Percentiles rank a stretch among this genome's conserved stretches.
These are phyloP conservation scores for Martes martes DNA, from an alignment of 2,113 vertebrate genomes.

Conservation along the genomic window DNA sequence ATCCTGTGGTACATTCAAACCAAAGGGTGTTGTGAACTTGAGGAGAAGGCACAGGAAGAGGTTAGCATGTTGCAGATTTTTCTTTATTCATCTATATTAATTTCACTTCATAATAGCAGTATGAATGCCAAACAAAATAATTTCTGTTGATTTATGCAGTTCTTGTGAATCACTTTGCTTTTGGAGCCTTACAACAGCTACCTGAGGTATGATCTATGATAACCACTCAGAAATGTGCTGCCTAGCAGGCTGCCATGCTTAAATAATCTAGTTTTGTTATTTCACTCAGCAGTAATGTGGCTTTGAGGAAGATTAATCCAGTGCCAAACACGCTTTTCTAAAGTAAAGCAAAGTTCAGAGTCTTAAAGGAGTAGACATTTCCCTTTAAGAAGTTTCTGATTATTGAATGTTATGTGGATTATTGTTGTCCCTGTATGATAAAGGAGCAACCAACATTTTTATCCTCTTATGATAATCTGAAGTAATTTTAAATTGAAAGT, in stretches of 20 bases:
- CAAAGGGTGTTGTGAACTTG: neutral
- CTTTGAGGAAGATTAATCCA: slow-evolving; percentile 13
- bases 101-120: slow-evolving; percentile 13
- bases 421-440: neutral
- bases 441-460: neutral
- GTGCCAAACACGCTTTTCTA: slow-evolving; percentile 11
- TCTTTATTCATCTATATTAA: neutral
- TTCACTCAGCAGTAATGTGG: slow-evolving; percentile 31
- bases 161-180: slow-evolving; percentile 27
- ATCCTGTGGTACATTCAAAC: neutral
- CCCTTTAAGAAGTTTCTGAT: neutral
- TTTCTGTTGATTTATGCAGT: slow-evolving; percentile 29
- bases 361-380: neutral
- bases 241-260: neutral
- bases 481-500: neutral
- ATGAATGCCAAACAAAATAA: slow-evolving; percentile 50
- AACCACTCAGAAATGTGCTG: slow-evolving; percentile 23
- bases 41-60: neutral
- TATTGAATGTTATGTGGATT: neutral
- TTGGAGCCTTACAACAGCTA: neutral
- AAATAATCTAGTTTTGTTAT: slow-evolving; percentile 38
- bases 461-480: neutral
- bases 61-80: neutral
- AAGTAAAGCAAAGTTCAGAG: slow-evolving; percentile 11
- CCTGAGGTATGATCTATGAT: neutral